phyloP scores from a whole-genome alignment of 1,140 invertebrate species.

The Chlorops oryzae region DNA sequence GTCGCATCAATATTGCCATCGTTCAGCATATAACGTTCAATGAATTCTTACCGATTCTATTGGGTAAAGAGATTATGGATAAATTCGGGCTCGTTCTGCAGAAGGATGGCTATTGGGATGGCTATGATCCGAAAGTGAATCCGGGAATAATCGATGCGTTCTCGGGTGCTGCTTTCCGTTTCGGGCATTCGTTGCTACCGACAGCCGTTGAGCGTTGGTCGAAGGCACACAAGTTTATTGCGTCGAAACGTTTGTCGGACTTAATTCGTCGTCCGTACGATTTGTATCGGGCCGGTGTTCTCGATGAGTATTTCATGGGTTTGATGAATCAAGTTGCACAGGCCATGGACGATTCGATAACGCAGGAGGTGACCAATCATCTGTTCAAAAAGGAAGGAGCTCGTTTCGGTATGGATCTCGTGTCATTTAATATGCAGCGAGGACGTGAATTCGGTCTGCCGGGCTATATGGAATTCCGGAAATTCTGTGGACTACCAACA shows the following conservation, averaged over 20 bases:
- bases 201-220: slow-evolving; percentile 87
- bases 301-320: slow-evolving; percentile 90
- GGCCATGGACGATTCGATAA: slow-evolving; percentile 91
- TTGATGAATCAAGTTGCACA: slow-evolving; percentile 91
- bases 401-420: slow-evolving; percentile 83
- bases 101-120: slow-evolving; percentile 85
- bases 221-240: slow-evolving; percentile 88
- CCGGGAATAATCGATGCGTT: slow-evolving; percentile 82
- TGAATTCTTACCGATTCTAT: slow-evolving; percentile 87
- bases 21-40: slow-evolving; percentile 92
- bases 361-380: slow-evolving; percentile 87
- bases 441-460: slow-evolving; percentile 88
- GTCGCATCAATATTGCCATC: slow-evolving; percentile 82
- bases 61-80: slow-evolving; percentile 89
- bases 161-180: slow-evolving; percentile 81
- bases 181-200: slow-evolving; percentile 82
- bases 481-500: slow-evolving; percentile 81
- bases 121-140: slow-evolving; percentile 78
- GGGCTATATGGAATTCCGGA: slow-evolving; percentile 87
- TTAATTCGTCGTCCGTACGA: slow-evolving; percentile 84
- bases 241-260: slow-evolving; percentile 82
- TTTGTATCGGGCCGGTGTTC: slow-evolving; percentile 80
- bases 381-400: slow-evolving; percentile 83
- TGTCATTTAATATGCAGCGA: slow-evolving; percentile 91
- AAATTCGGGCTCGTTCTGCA: slow-evolving; percentile 80